Base-by-base conservation (phyloP, 1,140 invertebrate genomes). In the Drosophila rufa region DNA sequence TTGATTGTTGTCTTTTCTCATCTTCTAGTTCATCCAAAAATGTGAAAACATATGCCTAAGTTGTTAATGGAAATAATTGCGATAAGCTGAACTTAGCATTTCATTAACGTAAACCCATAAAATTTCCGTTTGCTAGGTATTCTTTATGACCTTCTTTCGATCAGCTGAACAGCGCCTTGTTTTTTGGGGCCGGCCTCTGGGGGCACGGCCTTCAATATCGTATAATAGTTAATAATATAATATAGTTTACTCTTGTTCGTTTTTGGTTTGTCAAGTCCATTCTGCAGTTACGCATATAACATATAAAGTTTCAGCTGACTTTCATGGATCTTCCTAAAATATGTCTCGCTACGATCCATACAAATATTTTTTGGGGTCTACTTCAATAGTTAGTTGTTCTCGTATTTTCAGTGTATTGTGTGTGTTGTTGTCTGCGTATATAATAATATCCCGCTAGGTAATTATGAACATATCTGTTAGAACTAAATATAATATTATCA, bases 401-500 rank as follows among this genome's bases (percentile, higher is more conserved):
- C 65, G 46, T 71, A 60, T 68, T 71, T 46, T 50, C 61, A 51
- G 70, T 66, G 75, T 46, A 59, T 64, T 62, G 81, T 69, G 46
- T 69, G 15, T 55, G 53, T 40, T 40, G 70, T 76, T 66, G 42
- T 79, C 57, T 90, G 85, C 79, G 86, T 90, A 85, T 90, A 91
- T 90, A 91, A 85, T 90, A 90, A 90, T 89, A 73, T 78, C 22
- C 62, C 53, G 79, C 84, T 90, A 90, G 69, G 33, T 78, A 79
- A 87, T 78, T 56, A 57, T 82, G 76, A 84, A 80, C 82, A 80
- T 81, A 84, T 68, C 36, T 48, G 78, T 64, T 87, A 80, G 51
- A 90, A 90, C 79, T 82, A 76, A 79, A 85, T 76, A 82, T 73
- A 80, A 83, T 89, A 80, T 77, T 78, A 83, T 81, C 89, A 82